Base-by-base conservation (phyloP, 1,140 invertebrate species). In the Sipha flava region DNA sequence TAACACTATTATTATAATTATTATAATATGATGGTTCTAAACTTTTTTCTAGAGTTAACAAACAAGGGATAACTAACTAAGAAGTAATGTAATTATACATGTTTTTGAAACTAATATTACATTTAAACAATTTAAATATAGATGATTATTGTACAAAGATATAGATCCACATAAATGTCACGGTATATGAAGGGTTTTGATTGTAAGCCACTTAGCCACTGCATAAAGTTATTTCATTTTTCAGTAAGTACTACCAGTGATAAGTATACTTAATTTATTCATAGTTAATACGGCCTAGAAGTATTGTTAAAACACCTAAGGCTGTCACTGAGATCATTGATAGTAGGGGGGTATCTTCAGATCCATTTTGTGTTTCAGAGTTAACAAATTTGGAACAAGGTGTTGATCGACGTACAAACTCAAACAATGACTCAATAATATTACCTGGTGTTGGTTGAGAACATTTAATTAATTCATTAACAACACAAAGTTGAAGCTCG, bases 361-460 rank as follows among this genome's bases (percentile, higher is more conserved):
- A 77, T 10, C n/a, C n/a, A n/a, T 43, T 57, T 37, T 81, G 52
- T 14, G 34, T 26, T 77, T 57, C 31, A 43, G 49, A 52, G 37
- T n/a, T 54, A 10, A 54, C 23, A n/a, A 57, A 77, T 59, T 77
- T 23, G 18, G 31, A 40, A 49, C 93, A 94, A 0, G 91, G 91
- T 14, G 91, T 92, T 31, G 47, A 34, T 83, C 90, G 90, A 57
- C 88, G 88, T 0, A 93, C 86, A 80, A 90, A 93, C 59, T 90
- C 91, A 82, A 94, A 92, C 45, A 94, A 86, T 2, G 92, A 90
- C 70, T 93, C 91, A 0, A 92, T 87, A 29, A 94, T 90, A 82
- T 94, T 94, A 29, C 91, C 91, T 0, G 93, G 91, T 0, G 92
- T 93, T 3, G 91, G 91, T 81, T 93, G 90, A 0, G 85, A 82